Percentiles rank a stretch among this genome's conserved stretches.
phyloP scores from a whole-genome alignment of 2,888 invertebrate genomes.

The Cosmia trapezina region DNA sequence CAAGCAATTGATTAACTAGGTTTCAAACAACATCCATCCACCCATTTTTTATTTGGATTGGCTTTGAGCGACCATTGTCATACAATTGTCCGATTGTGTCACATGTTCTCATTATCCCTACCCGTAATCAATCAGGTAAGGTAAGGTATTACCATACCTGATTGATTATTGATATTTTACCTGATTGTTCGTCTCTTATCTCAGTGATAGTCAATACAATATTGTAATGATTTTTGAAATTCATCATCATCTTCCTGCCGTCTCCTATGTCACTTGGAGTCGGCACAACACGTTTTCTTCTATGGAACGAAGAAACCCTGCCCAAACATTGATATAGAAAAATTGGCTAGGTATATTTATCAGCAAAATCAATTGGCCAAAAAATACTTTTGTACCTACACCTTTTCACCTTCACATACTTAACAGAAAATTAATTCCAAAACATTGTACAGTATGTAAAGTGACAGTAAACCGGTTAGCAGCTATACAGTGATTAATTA shows the following conservation, averaged over 20 bases:
- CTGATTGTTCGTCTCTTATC: background rate
- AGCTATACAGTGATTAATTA: slow-evolving; percentile 76
- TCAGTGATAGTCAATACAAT: background rate
- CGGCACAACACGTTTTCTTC: too few species aligned
- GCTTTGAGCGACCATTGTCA: background rate
- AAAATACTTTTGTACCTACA: background rate
- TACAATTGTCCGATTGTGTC: background rate
- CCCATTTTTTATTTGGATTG: background rate
- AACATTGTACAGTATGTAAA: slow-evolving; percentile 37
- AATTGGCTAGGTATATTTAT: too few species aligned
- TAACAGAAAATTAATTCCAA: slow-evolving; percentile 35
- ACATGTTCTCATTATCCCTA: too few species aligned
- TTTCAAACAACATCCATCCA: background rate
- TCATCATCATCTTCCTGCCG: too few species aligned
- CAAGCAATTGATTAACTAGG: background rate
- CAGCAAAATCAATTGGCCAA: background rate
- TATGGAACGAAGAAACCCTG: too few species aligned
- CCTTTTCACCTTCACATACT: slow-evolving; percentile 12
- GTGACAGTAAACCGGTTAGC: slow-evolving; percentile 42
- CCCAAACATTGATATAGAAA: too few species aligned
- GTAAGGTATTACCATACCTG: too few species aligned
- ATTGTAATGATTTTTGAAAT: too few species aligned
- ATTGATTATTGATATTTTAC: too few species aligned
- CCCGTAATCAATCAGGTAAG: too few species aligned
- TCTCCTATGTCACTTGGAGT: too few species aligned